These are phyloP conservation scores for Nomia melanderi DNA, from an alignment of 1,140 invertebrate species.

Conservation along the genomic window DNA sequence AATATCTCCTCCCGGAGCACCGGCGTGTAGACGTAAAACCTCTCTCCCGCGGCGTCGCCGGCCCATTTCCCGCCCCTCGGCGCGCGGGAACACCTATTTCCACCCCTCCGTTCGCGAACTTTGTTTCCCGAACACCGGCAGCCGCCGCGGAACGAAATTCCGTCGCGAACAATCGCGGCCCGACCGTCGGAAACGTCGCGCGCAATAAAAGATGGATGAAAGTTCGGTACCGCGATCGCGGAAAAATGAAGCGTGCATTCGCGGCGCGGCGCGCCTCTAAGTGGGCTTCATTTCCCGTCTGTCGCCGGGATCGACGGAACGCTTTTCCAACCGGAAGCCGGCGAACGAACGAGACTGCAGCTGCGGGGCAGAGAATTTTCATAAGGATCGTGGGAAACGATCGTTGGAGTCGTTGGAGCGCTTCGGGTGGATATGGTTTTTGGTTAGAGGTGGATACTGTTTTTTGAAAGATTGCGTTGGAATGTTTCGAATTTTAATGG, in stretches of 20 bases:
- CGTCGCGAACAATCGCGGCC: neutral
- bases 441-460: no score
- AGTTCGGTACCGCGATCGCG: neutral
- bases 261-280: neutral
- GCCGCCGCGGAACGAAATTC: neutral
- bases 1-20: neutral
- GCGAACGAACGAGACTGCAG: no score
- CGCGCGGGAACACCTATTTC: no score
- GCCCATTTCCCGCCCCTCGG: neutral
- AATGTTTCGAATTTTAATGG: no score
- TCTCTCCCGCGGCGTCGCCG: neutral
- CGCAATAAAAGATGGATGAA: neutral
- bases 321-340: neutral
- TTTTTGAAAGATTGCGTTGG: no score
- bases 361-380: no score
- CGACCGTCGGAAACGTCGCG: neutral
- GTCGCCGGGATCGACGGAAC: neutral
- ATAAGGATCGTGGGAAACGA: no score
- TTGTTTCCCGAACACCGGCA: neutral
- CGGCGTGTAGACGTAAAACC: neutral
- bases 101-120: neutral
- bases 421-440: no score
- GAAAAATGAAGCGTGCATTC: neutral
- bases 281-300: neutral
- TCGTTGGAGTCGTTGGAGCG: no score